These are phyloP conservation scores for Callionymus lyra DNA, from an alignment of 2,113 vertebrate species.

Conservation along the genomic window DNA sequence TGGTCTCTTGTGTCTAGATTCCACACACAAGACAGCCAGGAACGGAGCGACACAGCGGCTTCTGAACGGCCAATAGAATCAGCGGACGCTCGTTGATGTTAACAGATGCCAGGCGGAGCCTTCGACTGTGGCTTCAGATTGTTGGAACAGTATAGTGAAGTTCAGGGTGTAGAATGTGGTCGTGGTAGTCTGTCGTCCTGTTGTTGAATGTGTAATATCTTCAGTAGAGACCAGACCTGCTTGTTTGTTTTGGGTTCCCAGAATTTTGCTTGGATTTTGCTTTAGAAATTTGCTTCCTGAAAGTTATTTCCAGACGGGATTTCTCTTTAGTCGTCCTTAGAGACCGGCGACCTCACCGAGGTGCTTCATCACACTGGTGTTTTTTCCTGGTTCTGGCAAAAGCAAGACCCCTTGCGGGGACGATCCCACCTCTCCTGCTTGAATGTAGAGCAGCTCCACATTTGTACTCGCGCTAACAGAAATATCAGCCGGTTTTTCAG, in stretches of 20 bases:
- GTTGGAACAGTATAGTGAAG: slow-evolving; percentile 36
- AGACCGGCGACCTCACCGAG: slow-evolving; percentile 66
- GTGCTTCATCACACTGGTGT: slow-evolving; percentile 27
- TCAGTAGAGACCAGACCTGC: slow-evolving; percentile 48
- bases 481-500: slow-evolving; percentile 74
- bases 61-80: slow-evolving; percentile 55
- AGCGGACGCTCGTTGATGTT: slow-evolving; percentile 20
- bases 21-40: slow-evolving; percentile 73
- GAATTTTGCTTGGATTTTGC: slow-evolving; percentile 24
- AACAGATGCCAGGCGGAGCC: slow-evolving; percentile 18
- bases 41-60: slow-evolving; percentile 73
- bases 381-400: slow-evolving; percentile 35
- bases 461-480: slow-evolving; percentile 68
- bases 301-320: slow-evolving; percentile 40
- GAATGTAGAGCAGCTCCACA: slow-evolving; percentile 67
- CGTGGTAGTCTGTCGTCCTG: slow-evolving; percentile 54
- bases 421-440: slow-evolving; percentile 60
- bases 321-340: slow-evolving; percentile 58
- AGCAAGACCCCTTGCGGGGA: slow-evolving; percentile 39
- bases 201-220: slow-evolving; percentile 48
- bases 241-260: slow-evolving; percentile 47
- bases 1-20: slow-evolving; percentile 53
- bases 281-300: slow-evolving; percentile 23
- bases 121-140: slow-evolving; percentile 19
- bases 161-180: slow-evolving; percentile 53